Conservation (phyloP, 2,888 invertebrate species). For the Ochropleura plecta region DNA sequence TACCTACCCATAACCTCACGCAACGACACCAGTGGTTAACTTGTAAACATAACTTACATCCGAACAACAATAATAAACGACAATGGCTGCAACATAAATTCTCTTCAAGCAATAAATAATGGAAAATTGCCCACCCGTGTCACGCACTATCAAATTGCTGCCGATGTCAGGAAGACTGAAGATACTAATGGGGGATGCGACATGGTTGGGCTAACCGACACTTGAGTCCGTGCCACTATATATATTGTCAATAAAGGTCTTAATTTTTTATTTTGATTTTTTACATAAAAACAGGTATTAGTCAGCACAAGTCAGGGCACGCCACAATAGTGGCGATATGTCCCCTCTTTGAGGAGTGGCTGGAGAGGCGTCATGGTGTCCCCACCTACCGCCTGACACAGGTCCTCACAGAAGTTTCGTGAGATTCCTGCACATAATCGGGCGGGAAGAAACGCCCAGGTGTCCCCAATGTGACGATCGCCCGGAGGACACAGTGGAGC, state of each 20-base stretch:
- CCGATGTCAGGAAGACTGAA: slow-evolving; percentile 59
- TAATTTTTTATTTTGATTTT: too few relatives aligned
- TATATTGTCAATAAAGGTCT: too few relatives aligned
- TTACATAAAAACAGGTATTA: not conserved
- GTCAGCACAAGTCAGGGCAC: too few relatives aligned
- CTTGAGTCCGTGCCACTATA: not conserved
- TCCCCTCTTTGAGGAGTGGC: too few relatives aligned
- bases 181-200: slow-evolving; percentile 40
- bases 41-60: slow-evolving; percentile 64
- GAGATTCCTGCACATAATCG: too few relatives aligned
- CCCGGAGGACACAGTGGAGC: too few relatives aligned
- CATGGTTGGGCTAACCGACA: slow-evolving; percentile 7
- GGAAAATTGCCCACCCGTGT: slow-evolving; percentile 87
- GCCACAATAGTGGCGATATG: too few relatives aligned
- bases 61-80: slow-evolving; percentile 76
- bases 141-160: slow-evolving; percentile 83
- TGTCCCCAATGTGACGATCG: too few relatives aligned
- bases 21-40: slow-evolving; percentile 38
- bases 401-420: too few relatives aligned
- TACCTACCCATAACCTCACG: not conserved
- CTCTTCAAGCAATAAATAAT: slow-evolving; percentile 82
- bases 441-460: too few relatives aligned
- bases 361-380: too few relatives aligned
- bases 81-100: slow-evolving; percentile 81
- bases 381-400: too few relatives aligned